Evolutionary conservation across 2,113 vertebrate genomes (phyloP), one percentile per base, ranked within the genome.

Genomic region (Nansenia antarctica): DNA sequence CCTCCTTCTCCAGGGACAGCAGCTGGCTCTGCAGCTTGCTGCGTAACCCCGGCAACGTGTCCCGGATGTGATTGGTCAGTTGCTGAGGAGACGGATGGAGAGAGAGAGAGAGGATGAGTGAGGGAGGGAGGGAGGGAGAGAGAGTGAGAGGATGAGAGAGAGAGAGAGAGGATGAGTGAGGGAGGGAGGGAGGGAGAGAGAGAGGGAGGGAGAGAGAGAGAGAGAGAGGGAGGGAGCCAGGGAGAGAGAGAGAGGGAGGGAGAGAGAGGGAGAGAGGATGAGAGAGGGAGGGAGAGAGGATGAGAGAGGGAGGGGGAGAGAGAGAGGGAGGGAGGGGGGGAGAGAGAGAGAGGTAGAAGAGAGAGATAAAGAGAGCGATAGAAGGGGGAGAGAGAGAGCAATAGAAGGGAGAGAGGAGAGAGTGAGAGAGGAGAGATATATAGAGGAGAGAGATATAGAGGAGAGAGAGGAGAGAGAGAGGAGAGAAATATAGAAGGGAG

Each of bases 21-120:
- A 97, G 79, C 85, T 99, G 97, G 78, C 94, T 96, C 89, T 99
- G 97, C 0, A 99, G 93, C 9, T 99, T 99, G 87, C 93, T 98
- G 6, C 97, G 94, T 78, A 99, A 87, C 0, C 94, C 82, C 0
- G 97, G 97, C 76, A 99, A 89, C 0, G 96, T 95, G 82, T 98
- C 97, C 0, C 97, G 93, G 70, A 99, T 99, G 91, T 99, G 97
- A 82, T 98, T 98, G 77, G 97, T 99, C 62, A 99, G 92, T 99
- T 99, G 97, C 97, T 99, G 76, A 8, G 9, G 47, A 20, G 65
- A 57, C 58, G 15, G 31, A 57, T 9, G 26, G 3, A 15, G 26
- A 2, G 15, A 30, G 1, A 0, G 9, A 37, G 31, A 60, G 32
- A 32, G 27, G 30, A n/a, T 45, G 39, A 59, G 9, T 3, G 57